Evolutionary conservation across 1,140 invertebrate species (phyloP).

Genomic region (Lordiphosa stackelbergi): DNA sequence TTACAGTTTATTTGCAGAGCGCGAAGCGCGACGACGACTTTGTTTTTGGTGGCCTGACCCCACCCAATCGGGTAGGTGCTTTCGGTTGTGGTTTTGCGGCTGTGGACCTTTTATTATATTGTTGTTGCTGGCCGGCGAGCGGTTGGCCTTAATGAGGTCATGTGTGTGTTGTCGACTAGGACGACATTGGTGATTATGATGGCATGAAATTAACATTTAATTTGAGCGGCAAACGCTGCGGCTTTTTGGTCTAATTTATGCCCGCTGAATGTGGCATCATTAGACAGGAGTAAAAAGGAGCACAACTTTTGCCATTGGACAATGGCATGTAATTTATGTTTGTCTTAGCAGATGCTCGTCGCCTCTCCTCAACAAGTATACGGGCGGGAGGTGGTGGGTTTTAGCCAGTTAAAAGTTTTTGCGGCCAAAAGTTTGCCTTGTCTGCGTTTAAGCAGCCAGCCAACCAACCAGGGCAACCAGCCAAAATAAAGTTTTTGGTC

Average conservation of each 20-base stretch:
- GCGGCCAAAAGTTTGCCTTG: constrained; percentile 64
- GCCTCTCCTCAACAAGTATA: constrained; percentile 34
- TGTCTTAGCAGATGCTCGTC: constrained; percentile 67
- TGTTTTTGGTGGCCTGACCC: constrained; percentile 4
- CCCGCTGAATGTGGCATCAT: constrained; percentile 69
- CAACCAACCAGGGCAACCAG: constrained; percentile 29
- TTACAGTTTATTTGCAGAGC: constrained; percentile 69
- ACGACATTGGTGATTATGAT: constrained; percentile 66
- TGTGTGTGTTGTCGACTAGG: constrained; percentile 49
- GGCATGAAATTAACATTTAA: constrained; percentile 75
- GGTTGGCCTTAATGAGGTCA: constrained; percentile 71
- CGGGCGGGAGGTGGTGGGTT: constrained; percentile 10
- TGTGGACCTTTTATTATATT: constrained; percentile 48
- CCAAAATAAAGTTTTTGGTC: constrained; percentile 43
- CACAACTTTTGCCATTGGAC: constrained; percentile 51
- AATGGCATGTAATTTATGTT: constrained; percentile 75
- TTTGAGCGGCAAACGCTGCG: constrained; percentile 63
- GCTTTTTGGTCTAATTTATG: constrained; percentile 67
- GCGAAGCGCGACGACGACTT: constrained; percentile 40
- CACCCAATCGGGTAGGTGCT: constrained; percentile 28
- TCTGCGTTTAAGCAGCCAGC: constrained; percentile 65
- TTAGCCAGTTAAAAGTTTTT: constrained; percentile 68
- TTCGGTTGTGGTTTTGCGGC: constrained; percentile 25
- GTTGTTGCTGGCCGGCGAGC: constrained; percentile 9
- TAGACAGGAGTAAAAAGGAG: constrained; percentile 64